A percentile compares a stretch with the other conserved stretches of the same genome.
phyloP scores from a whole-genome alignment of 2,113 vertebrate genomes.

The Mionectes macconnelli region DNA sequence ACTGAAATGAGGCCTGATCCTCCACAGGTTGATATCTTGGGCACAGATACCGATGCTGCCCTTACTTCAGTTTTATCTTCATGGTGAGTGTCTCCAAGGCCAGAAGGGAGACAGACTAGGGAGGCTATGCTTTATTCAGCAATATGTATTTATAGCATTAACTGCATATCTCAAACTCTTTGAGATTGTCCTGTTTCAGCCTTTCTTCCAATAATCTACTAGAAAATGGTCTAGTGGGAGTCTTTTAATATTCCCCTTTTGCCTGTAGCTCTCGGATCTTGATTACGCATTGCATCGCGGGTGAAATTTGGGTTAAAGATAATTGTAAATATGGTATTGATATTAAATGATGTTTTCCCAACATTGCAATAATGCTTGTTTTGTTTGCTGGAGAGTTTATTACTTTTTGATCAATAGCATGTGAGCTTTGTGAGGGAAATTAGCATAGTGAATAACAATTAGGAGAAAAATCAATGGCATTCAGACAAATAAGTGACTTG shows the following conservation, averaged over 20 bases:
- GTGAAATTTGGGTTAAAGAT: slow-evolving; percentile 87
- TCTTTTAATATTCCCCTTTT: slow-evolving; percentile 18
- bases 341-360: slow-evolving; percentile 91
- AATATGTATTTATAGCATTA: slow-evolving; percentile 13
- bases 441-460: slow-evolving; percentile 95
- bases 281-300: slow-evolving; percentile 70
- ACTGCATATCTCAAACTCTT: slow-evolving; percentile 2
- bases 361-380: slow-evolving; percentile 92
- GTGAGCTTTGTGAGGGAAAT: slow-evolving; percentile 91
- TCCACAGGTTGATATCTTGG: slow-evolving; percentile 8
- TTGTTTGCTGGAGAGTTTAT: slow-evolving; percentile 90
- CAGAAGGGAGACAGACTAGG: background rate
- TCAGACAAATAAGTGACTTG: slow-evolving; percentile 88
- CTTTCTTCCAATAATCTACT: background rate
- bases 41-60: background rate
- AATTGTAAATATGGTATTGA: slow-evolving; percentile 89
- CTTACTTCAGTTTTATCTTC: slow-evolving; percentile 11
- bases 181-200: background rate
- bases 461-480: slow-evolving; percentile 90
- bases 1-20: background rate
- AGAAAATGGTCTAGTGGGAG: slow-evolving; percentile 23
- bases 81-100: background rate
- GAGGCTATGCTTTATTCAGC: background rate
- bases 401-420: slow-evolving; percentile 90
- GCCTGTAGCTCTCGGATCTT: slow-evolving; percentile 63